phyloP scores from a whole-genome alignment of 2,113 vertebrate species.

The Furnarius figulus region DNA sequence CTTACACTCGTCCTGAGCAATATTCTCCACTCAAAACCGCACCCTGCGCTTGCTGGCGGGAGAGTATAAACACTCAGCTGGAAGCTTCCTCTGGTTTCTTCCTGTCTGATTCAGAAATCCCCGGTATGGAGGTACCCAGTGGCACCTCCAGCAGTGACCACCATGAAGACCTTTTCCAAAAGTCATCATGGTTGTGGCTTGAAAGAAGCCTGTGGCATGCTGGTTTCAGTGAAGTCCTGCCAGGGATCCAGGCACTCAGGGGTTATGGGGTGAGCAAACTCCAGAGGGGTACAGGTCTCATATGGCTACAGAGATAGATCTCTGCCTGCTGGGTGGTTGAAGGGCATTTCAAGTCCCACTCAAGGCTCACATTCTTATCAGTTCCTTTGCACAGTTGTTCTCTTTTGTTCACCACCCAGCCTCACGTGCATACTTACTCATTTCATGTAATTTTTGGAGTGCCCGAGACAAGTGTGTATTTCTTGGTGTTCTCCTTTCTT shows the following conservation, averaged over 20 bases:
- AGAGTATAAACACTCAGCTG: conserved; percentile 24
- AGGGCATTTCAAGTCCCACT: not conserved
- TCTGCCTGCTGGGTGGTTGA: not conserved
- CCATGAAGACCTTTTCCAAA: not conserved
- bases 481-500: not conserved
- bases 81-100: conserved; percentile 50
- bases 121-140: not conserved
- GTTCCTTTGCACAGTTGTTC: not conserved
- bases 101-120: not conserved
- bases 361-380: not conserved
- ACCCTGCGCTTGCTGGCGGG: conserved; percentile 13
- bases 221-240: not conserved
- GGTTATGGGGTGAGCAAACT: not conserved
- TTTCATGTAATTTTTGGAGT: not conserved
- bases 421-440: fast-evolving
- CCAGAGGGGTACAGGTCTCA: not conserved
- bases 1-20: conserved; percentile 48
- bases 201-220: not conserved
- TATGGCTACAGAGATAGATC: not conserved
- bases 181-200: not conserved
- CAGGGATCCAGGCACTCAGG: fast-evolving
- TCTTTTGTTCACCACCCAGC: not conserved
- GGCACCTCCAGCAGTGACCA: not conserved
- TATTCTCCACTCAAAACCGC: conserved; percentile 56
- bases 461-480: not conserved